These are phyloP conservation scores for Bothrops jararaca DNA, from an alignment of 2,113 vertebrate species.

Conservation along the genomic window DNA sequence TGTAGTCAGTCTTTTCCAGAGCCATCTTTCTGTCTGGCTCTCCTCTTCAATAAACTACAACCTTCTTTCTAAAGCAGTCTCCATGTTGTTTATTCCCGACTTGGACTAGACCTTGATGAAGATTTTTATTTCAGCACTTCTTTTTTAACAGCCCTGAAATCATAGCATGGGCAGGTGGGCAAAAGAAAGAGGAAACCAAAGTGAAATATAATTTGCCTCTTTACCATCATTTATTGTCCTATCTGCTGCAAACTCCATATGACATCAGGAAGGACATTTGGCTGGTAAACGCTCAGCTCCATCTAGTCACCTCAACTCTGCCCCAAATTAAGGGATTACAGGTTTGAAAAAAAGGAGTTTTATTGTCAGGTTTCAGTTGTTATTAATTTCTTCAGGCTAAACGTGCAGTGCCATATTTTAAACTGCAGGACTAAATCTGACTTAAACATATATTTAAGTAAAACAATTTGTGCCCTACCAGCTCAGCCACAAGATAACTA, in stretches of 20 bases:
- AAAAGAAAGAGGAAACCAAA: too few species aligned
- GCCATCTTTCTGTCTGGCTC: too few species aligned
- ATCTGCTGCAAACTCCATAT: not conserved
- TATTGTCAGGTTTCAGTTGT: not conserved
- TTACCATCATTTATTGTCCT: not conserved
- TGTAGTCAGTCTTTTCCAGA: too few species aligned
- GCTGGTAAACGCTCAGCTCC: not conserved
- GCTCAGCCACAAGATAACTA: not conserved
- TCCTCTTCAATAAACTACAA: too few species aligned
- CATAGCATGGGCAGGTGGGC: not conserved
- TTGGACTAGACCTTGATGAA: too few species aligned
- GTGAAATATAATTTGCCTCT: not conserved
- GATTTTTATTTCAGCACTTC: too few species aligned
- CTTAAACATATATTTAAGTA: not conserved
- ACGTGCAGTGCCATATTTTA: not conserved
- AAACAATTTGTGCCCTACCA: not conserved
- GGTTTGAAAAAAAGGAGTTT: not conserved
- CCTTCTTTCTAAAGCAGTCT: too few species aligned
- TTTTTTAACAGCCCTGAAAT: not conserved
- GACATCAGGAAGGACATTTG: not conserved
- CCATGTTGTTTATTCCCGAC: too few species aligned
- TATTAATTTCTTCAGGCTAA: not conserved
- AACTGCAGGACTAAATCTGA: not conserved
- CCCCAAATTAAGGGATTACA: not conserved
- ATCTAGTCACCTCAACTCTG: not conserved